phyloP scores from a whole-genome alignment of 2,888 invertebrate genomes.

The Melanchra persicariae region DNA sequence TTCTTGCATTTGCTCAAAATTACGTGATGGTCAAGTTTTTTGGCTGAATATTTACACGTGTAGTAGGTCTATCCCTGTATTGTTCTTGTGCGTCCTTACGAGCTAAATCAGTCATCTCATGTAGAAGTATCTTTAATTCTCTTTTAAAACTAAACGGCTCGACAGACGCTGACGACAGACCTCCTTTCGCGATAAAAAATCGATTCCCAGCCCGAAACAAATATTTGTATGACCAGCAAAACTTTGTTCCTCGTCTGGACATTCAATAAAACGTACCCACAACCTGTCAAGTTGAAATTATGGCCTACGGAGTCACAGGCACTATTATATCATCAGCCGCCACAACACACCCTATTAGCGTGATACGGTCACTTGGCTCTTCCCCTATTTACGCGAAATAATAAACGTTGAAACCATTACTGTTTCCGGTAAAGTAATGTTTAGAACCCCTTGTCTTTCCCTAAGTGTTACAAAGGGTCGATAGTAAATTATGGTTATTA shows the following conservation, averaged over 20 bases:
- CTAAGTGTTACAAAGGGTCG: background rate
- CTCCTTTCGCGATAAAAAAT: background rate
- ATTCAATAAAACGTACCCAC: constrained; percentile 10
- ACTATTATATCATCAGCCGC: constrained; percentile 17
- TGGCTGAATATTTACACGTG: no score
- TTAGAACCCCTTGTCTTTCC: constrained; percentile 3
- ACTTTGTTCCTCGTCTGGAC: background rate
- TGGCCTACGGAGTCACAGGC: constrained; percentile 5
- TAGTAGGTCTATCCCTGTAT: no score
- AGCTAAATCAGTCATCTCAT: background rate
- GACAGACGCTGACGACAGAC: background rate
- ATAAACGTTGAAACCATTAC: constrained; percentile 45
- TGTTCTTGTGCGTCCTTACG: no score
- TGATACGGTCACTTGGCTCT: constrained; percentile 37
- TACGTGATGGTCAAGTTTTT: background rate
- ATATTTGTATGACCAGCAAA: background rate
- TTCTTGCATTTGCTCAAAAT: no score
- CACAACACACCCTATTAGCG: constrained; percentile 28
- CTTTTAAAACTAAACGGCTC: background rate
- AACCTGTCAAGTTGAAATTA: constrained; percentile 17
- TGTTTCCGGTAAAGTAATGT: constrained; percentile 39
- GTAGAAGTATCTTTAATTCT: background rate
- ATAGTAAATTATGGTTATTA: background rate
- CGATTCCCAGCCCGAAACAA: background rate
- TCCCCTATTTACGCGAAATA: constrained; percentile 44